Evolutionary conservation across 2,797 vertebrate genomes (phyloP).

Genomic region (Enteromius trimaculatus): DNA sequence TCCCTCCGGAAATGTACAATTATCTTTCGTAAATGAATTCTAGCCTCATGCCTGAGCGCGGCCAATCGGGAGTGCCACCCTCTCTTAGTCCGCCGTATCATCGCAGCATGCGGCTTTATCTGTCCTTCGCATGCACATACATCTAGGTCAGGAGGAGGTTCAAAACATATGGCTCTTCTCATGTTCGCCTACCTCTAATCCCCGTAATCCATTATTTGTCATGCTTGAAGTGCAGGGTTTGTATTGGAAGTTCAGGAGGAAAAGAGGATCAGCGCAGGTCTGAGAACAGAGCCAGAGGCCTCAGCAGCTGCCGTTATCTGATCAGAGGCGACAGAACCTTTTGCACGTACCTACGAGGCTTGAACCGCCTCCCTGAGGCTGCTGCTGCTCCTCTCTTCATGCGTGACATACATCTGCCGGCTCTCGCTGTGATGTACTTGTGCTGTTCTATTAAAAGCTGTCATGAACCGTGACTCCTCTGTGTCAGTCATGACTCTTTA

Average conservation of each 20-base stretch:
- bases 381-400: constrained; percentile 59
- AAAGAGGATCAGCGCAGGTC: constrained; percentile 62
- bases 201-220: constrained; percentile 72
- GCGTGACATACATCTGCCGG: constrained; percentile 59
- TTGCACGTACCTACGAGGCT: constrained; percentile 47
- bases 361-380: constrained; percentile 51
- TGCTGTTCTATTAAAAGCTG: constrained; percentile 43
- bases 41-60: constrained; percentile 53
- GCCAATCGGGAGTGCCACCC: neutral
- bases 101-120: constrained; percentile 59
- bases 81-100: neutral
- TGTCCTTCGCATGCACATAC: constrained; percentile 58
- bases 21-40: constrained; percentile 76
- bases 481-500: constrained; percentile 24
- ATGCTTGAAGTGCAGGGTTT: constrained; percentile 60
- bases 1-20: constrained; percentile 74
- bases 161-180: constrained; percentile 68
- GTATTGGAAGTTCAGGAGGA: constrained; percentile 66
- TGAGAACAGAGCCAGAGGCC: constrained; percentile 56
- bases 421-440: constrained; percentile 28
- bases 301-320: constrained; percentile 64
- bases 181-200: constrained; percentile 72
- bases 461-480: constrained; percentile 26
- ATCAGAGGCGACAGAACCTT: constrained; percentile 58
- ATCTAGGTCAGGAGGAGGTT: constrained; percentile 69